phyloP scores from a whole-genome alignment of 2,888 invertebrate species.

The Pseudococcus jackbeardsleyi region DNA sequence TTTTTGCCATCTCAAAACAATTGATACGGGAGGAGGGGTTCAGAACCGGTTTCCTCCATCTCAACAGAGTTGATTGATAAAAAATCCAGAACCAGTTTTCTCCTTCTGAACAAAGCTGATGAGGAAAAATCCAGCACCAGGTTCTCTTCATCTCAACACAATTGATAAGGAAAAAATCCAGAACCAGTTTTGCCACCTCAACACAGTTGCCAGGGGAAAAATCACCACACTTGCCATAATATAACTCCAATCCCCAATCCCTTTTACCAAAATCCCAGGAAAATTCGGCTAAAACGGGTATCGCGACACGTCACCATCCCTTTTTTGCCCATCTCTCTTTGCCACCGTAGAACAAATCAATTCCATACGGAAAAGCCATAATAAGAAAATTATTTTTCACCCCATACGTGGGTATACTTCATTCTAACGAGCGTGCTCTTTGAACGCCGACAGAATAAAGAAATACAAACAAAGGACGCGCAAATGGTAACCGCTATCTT shows the following conservation, averaged over 20 bases:
- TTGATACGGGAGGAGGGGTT: too few species aligned
- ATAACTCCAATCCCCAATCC: neutral
- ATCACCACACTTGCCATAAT: neutral
- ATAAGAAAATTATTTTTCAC: conserved; percentile 56
- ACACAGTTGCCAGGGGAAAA: neutral
- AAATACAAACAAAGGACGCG: conserved; percentile 49
- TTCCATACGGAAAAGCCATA: conserved; percentile 33
- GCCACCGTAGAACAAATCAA: conserved; percentile 5
- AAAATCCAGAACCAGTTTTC: too few species aligned
- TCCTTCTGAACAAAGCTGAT: too few species aligned
- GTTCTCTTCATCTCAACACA: too few species aligned
- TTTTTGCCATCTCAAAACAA: too few species aligned
- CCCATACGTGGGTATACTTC: conserved; percentile 26
- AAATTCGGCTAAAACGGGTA: neutral
- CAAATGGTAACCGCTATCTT: conserved; percentile 51
- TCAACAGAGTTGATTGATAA: too few species aligned
- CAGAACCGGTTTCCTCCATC: too few species aligned
- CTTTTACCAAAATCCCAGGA: neutral
- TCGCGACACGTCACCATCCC: neutral
- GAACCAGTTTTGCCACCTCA: too few species aligned
- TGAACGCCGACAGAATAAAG: conserved; percentile 46
- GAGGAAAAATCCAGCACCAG: too few species aligned
- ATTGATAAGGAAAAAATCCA: too few species aligned
- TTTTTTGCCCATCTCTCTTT: neutral
- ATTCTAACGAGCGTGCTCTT: conserved; percentile 41